Evolutionary conservation across 2,888 invertebrate species (phyloP).

Genomic region (Acanthosepion pharaonis): DNA sequence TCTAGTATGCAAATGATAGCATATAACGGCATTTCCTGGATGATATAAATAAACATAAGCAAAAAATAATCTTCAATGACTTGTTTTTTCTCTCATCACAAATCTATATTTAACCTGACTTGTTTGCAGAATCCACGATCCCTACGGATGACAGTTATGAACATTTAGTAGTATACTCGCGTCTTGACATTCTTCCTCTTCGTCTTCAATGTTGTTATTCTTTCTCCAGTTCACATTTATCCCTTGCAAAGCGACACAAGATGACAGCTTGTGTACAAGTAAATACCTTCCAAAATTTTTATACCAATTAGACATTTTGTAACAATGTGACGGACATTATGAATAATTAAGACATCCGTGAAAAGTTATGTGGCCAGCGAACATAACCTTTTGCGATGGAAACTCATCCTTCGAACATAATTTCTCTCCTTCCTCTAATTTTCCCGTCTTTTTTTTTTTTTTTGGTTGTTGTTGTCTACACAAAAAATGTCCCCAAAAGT

Average conservation of each 20-base stretch:
- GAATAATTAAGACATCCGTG: background rate
- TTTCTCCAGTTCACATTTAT: background rate
- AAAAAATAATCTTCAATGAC: too few relatives aligned
- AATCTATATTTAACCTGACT: too few relatives aligned
- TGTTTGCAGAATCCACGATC: background rate
- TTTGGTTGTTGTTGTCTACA: background rate
- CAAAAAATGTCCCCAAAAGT: background rate
- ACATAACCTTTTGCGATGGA: background rate
- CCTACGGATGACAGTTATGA: background rate
- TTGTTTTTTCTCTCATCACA: too few relatives aligned
- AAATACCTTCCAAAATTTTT: background rate
- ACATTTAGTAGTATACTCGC: background rate
- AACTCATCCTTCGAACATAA: background rate
- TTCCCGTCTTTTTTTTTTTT: background rate
- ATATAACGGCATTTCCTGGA: too few relatives aligned
- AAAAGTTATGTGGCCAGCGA: background rate
- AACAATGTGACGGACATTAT: background rate
- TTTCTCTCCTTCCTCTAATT: background rate
- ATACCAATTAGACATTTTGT: background rate
- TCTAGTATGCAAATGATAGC: too few relatives aligned
- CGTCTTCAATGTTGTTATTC: background rate
- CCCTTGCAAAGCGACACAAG: background rate
- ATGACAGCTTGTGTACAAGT: background rate
- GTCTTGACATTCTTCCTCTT: background rate
- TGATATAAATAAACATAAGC: too few relatives aligned